Percentiles rank a stretch among this genome's conserved stretches.
Conservation (phyloP, 2,888 invertebrate genomes). For the Drosophila nr. fundita region DNA sequence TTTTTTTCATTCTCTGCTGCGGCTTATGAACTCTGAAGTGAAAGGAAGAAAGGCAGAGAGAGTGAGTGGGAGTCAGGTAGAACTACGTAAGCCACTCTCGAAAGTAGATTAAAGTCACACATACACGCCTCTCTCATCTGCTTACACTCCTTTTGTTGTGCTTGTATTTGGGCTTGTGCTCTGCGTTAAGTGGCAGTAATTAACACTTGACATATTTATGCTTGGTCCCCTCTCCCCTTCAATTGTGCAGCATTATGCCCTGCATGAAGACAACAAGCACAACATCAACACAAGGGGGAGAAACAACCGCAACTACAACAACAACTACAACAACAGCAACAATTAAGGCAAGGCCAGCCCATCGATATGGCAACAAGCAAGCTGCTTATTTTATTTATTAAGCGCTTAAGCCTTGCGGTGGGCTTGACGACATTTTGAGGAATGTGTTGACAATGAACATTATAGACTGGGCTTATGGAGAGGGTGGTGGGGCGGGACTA, state of each 20-base stretch:
- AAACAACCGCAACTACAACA: slow-evolving; percentile 24
- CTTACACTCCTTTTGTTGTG: slow-evolving; percentile 26
- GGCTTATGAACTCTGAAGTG: slow-evolving; percentile 53
- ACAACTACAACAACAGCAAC: slow-evolving; percentile 25
- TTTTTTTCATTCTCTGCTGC: slow-evolving; percentile 55
- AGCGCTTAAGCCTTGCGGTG: slow-evolving; percentile 62
- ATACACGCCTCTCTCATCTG: slow-evolving; percentile 58
- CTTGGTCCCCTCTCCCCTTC: slow-evolving; percentile 38
- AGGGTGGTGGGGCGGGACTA: background rate
- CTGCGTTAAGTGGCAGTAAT: slow-evolving; percentile 77
- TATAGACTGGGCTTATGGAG: background rate
- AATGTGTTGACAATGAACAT: slow-evolving; percentile 38
- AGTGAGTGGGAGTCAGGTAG: background rate
- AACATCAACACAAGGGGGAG: slow-evolving; percentile 31
- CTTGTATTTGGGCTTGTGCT: slow-evolving; percentile 69
- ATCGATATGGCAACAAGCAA: slow-evolving; percentile 56
- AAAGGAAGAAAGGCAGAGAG: background rate
- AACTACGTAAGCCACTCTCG: slow-evolving; percentile 60
- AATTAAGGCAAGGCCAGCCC: slow-evolving; percentile 56
- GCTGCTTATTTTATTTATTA: slow-evolving; percentile 75
- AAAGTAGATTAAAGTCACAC: slow-evolving; percentile 79
- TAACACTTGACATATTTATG: slow-evolving; percentile 82
- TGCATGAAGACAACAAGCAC: slow-evolving; percentile 20
- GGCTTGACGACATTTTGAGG: slow-evolving; percentile 39
- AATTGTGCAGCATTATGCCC: slow-evolving; percentile 67